Conservation (phyloP, 2,113 vertebrate genomes). For the Ailurus styani region DNA sequence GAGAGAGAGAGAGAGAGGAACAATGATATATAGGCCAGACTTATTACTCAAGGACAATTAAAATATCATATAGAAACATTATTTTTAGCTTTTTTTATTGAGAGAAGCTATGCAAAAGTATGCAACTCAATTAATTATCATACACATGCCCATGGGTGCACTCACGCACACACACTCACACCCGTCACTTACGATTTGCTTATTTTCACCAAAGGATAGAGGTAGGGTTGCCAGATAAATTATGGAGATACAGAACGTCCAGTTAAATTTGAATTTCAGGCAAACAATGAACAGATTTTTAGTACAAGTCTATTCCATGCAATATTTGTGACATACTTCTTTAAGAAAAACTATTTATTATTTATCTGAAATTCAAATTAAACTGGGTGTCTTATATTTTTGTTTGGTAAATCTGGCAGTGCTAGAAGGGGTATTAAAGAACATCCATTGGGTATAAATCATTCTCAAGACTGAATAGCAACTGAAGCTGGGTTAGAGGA, state of each 20-base stretch:
- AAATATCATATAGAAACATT: slow-evolving; percentile 1
- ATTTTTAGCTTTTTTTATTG: background rate
- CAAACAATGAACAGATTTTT: background rate
- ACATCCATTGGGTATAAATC: background rate
- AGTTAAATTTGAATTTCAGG: background rate
- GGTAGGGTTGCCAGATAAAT: background rate
- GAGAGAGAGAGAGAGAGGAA: background rate
- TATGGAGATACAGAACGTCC: background rate
- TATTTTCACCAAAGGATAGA: background rate
- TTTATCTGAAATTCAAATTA: background rate
- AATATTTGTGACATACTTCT: background rate
- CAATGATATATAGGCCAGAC: background rate
- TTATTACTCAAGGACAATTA: background rate
- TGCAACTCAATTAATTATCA: background rate
- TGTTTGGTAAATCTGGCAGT: background rate
- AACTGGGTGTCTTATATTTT: background rate
- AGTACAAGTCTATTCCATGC: background rate
- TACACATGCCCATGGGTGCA: background rate
- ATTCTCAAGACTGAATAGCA: background rate
- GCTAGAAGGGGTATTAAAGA: background rate
- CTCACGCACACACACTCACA: background rate
- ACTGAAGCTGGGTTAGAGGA: background rate
- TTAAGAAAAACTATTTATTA: background rate
- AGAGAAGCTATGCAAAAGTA: background rate
- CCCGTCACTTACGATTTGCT: background rate